Percentiles rank a stretch among this genome's conserved stretches.
These are phyloP conservation scores for Hippoglossus stenolepis DNA, from an alignment of 2,113 vertebrate genomes.

Conservation along the genomic window DNA sequence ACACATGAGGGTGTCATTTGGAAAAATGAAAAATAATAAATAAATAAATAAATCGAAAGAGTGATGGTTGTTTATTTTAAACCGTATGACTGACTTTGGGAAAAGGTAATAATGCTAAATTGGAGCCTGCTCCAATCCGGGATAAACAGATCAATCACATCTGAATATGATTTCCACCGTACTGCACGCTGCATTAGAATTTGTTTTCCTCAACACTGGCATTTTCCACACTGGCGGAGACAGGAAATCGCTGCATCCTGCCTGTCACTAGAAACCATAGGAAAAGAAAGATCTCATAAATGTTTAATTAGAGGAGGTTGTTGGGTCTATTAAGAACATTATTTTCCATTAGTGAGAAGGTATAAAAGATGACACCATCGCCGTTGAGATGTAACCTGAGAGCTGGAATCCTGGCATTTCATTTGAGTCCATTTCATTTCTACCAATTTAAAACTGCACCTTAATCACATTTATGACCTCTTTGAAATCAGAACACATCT, in stretches of 20 bases:
- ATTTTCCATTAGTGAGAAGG: conserved; percentile 14
- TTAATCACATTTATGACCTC: conserved; percentile 7
- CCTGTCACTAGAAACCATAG: conserved; percentile 28
- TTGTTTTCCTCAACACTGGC: conserved; percentile 43
- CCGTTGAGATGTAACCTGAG: conserved; percentile 9
- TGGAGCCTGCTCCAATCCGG: conserved; percentile 30
- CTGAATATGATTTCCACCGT: conserved; percentile 60
- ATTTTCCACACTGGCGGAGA: conserved; percentile 46
- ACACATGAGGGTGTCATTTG: background rate
- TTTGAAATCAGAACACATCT: background rate
- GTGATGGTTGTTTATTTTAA: conserved; percentile 53
- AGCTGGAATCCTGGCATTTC: background rate
- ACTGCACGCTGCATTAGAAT: conserved; percentile 50
- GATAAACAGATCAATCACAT: conserved; percentile 74
- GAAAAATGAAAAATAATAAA: background rate
- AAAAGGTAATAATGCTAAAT: conserved; percentile 35
- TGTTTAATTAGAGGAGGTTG: conserved; percentile 44
- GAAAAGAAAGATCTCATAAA: conserved; percentile 34
- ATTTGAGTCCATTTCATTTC: background rate
- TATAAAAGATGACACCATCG: conserved; percentile 11
- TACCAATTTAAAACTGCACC: background rate
- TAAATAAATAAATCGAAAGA: conserved; percentile 28
- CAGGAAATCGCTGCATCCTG: conserved; percentile 27
- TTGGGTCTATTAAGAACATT: conserved; percentile 27
- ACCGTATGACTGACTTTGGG: conserved; percentile 44